These are phyloP conservation scores for Drosophila cognata DNA, from an alignment of 2,888 invertebrate species.

Conservation along the genomic window DNA sequence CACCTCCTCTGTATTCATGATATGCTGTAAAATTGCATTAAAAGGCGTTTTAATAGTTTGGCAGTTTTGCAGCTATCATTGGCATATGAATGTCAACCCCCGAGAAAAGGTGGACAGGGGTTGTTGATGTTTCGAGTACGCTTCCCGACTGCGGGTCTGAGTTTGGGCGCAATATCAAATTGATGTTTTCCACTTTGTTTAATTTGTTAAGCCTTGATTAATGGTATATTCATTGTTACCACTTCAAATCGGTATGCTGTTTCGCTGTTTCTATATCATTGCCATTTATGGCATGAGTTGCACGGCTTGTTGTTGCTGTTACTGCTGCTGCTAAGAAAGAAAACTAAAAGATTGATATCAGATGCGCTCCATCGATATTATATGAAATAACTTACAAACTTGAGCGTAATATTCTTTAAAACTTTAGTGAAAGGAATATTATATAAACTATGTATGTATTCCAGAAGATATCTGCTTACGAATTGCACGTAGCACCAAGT, in stretches of 20 bases:
- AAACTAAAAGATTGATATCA: constrained; percentile 8
- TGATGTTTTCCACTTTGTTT: constrained; percentile 83
- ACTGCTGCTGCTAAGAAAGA: neutral
- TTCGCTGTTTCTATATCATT: constrained; percentile 7
- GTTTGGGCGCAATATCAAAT: constrained; percentile 61
- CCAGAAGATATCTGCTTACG: constrained; percentile 9
- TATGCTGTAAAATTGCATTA: constrained; percentile 51
- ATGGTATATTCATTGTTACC: constrained; percentile 77
- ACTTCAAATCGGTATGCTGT: constrained; percentile 30
- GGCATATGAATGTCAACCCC: constrained; percentile 63
- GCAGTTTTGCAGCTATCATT: constrained; percentile 65
- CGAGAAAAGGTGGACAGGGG: constrained; percentile 22
- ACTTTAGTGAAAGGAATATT: neutral
- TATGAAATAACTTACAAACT: neutral
- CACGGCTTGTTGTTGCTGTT: neutral
- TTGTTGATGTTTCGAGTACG: constrained; percentile 19
- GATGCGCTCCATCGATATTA: neutral
- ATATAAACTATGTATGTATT: neutral
- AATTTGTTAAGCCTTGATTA: constrained; percentile 82
- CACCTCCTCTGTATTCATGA: constrained; percentile 27
- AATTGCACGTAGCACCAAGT: constrained; percentile 8
- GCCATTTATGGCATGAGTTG: neutral
- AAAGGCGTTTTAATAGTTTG: constrained; percentile 71
- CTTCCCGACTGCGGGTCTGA: constrained; percentile 1
- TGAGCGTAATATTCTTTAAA: neutral